Conservation (phyloP, 2,113 vertebrate genomes). For the Chloroceryle aenea region DNA sequence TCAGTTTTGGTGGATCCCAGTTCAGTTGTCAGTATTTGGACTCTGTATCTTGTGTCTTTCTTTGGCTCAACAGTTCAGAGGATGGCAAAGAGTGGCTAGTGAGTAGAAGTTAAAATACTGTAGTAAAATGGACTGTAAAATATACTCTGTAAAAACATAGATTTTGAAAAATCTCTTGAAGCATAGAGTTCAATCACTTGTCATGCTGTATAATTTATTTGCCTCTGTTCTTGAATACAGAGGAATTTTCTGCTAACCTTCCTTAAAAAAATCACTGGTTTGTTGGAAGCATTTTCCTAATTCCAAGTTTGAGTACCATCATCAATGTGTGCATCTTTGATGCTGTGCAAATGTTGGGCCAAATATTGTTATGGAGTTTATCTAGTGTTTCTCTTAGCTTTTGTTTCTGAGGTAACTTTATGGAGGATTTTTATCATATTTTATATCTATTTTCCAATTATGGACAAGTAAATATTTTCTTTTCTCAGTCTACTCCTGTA, state of each 20-base stretch:
- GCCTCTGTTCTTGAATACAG: neutral
- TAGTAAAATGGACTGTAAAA: neutral
- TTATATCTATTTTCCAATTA: neutral
- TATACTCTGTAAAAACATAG: fast-evolving
- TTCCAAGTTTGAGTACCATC: neutral
- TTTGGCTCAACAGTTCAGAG: neutral
- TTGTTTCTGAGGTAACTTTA: neutral
- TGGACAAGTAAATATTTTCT: neutral
- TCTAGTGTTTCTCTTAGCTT: neutral
- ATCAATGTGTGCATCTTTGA: neutral
- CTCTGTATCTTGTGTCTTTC: fast-evolving
- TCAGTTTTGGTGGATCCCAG: neutral
- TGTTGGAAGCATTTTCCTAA: neutral
- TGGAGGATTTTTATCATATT: neutral
- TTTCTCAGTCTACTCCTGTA: neutral
- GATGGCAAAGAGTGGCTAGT: fast-evolving
- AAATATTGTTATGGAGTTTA: neutral
- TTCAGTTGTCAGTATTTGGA: neutral
- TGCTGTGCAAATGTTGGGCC: neutral
- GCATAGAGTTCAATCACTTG: neutral
- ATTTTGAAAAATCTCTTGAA: neutral
- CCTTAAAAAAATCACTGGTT: neutral
- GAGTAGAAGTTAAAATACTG: neutral
- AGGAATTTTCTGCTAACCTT: neutral
- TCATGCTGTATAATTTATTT: neutral